Evolutionary conservation across 2,797 vertebrate genomes (phyloP), one percentile per base, ranked within the genome.

Genomic region (Pangasius macronema): DNA sequence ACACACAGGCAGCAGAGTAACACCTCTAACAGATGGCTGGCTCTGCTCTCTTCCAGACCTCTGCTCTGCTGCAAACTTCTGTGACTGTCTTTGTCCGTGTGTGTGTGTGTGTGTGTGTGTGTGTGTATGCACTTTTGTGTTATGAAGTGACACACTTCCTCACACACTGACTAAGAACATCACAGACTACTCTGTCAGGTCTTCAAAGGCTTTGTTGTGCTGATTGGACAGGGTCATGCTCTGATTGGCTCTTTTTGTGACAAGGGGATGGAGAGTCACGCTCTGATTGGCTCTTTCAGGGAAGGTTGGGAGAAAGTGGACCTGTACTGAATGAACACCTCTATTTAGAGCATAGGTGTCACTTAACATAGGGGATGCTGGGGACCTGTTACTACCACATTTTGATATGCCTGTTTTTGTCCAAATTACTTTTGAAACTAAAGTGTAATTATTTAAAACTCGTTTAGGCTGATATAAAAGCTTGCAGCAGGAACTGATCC

Each of bases 21-120:
- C 90, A 91, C 90, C 90, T 91, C 89, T 87, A 88, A 88, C 89
- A 91, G 90, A 90, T 91, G 89, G 88, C 88, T 89, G 89, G 87
- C 84, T 83, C 86, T 91, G 73, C 82, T 81, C 84, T 91, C 88
- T 87, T 91, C 82, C 88, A 89, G 88, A 91, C 89, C 89, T 90
- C 82, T 90, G 85, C 88, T 90, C 86, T 85, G 79, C 86, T 89
- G 87, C 84, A 88, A 85, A 89, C 81, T 87, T 87, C 82, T 87
- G 61, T 87, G 79, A 82, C 84, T 86, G 84, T 86, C 65, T 89
- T 85, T 81, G 59, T 87, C 39, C 57, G 14, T 27, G 55, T 83
- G 70, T 77, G 30, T 82, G 82, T 84, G 36, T 88, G 72, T 86
- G 70, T 88, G 85, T 85, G 77, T 72, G 53, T 86, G 65, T 82